Conservation (phyloP, 2,797 vertebrate species). For the Petrocephalus schoutedeni region DNA sequence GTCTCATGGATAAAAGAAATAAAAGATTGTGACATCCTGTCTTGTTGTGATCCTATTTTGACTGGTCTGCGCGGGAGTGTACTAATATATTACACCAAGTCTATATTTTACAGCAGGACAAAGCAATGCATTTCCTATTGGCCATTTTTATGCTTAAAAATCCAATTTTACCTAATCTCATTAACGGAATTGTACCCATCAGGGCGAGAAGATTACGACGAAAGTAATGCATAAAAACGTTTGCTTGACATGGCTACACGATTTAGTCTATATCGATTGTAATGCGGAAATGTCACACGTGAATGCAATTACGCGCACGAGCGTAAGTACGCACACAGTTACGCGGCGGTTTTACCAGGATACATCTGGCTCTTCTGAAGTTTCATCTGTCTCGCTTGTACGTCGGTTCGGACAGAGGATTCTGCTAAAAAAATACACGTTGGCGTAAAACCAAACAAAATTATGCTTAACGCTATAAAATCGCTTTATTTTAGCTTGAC, state of each 20-base stretch:
- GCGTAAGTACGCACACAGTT: background rate
- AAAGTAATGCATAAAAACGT: background rate
- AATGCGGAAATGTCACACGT: background rate
- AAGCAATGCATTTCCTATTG: background rate
- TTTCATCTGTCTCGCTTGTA: background rate
- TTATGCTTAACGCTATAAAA: background rate
- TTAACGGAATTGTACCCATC: background rate
- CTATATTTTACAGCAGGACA: background rate
- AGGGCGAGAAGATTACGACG: background rate
- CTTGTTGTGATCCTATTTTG: background rate
- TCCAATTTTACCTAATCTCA: background rate
- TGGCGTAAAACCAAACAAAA: background rate
- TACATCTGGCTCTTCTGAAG: background rate
- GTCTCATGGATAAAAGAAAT: background rate
- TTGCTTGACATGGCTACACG: background rate
- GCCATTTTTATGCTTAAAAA: background rate
- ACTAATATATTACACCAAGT: background rate
- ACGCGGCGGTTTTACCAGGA: background rate
- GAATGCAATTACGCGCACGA: background rate
- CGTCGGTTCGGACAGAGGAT: background rate
- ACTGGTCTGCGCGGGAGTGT: background rate
- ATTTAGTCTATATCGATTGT: background rate
- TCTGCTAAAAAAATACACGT: background rate
- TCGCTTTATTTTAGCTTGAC: constrained; percentile 3
- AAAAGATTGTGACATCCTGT: background rate